Percentiles rank a stretch among this genome's conserved stretches.
Conservation (phyloP, 2,113 vertebrate genomes). For the Ariopsis seemanni region DNA sequence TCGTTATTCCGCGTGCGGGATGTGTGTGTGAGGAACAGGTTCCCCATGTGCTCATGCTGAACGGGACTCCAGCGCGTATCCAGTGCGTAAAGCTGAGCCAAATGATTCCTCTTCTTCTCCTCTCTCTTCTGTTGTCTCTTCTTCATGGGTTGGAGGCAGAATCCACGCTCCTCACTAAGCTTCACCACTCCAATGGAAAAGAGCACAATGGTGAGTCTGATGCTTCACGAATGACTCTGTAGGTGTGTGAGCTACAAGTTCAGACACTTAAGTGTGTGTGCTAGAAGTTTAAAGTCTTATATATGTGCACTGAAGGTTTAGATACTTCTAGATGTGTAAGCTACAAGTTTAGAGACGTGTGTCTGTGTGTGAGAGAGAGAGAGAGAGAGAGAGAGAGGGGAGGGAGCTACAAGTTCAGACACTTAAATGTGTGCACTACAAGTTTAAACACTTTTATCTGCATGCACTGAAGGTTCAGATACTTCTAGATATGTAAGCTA, state of each 20-base stretch:
- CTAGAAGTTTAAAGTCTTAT: not conserved
- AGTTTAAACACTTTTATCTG: not conserved
- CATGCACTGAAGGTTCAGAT: not conserved
- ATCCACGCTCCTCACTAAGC: conserved; percentile 85
- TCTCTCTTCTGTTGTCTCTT: conserved; percentile 89
- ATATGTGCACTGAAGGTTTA: not conserved
- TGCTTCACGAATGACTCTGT: not conserved
- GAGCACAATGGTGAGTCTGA: conserved; percentile 90
- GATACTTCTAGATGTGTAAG: not conserved
- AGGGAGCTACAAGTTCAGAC: not conserved
- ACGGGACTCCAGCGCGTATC: conserved; percentile 69
- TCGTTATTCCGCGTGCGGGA: conserved; percentile 19
- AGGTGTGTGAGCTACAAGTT: not conserved
- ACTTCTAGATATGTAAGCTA: not conserved
- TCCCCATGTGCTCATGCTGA: conserved; percentile 73
- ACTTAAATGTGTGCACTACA: not conserved
- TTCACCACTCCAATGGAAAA: conserved; percentile 82
- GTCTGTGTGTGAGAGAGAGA: not conserved
- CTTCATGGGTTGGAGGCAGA: conserved; percentile 83
- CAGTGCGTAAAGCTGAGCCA: conserved; percentile 77
- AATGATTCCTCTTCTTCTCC: conserved; percentile 91
- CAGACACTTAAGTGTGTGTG: not conserved
- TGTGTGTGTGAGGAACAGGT: conserved; percentile 26
- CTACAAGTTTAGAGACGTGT: not conserved
- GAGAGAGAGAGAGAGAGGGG: too few relatives aligned